These are phyloP conservation scores for Pseudopleuronectes americanus DNA, from an alignment of 2,797 vertebrate species.

Conservation along the genomic window DNA sequence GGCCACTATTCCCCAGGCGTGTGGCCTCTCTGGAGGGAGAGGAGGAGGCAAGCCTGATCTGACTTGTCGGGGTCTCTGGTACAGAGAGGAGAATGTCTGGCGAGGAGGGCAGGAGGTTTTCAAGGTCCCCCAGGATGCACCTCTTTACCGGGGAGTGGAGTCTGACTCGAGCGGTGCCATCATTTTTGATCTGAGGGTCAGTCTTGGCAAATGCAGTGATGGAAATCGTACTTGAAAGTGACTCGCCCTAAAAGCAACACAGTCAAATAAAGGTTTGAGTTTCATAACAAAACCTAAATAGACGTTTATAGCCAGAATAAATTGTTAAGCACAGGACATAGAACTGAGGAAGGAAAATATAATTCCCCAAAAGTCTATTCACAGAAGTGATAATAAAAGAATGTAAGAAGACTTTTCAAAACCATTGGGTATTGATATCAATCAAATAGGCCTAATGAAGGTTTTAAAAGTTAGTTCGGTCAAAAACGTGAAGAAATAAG, in stretches of 20 bases:
- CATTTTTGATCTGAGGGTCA: constrained; percentile 39
- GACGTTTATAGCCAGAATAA: neutral
- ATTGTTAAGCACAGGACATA: neutral
- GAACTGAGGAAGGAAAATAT: neutral
- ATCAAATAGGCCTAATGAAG: too few relatives aligned
- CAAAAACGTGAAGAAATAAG: too few relatives aligned
- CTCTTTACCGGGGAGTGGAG: constrained; percentile 55
- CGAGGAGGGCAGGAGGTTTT: constrained; percentile 65
- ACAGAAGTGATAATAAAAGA: too few relatives aligned
- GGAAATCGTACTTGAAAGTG: constrained; percentile 24
- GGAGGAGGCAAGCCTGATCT: constrained; percentile 47
- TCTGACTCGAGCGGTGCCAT: constrained; percentile 6
- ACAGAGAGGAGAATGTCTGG: constrained; percentile 67
- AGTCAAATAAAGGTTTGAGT: neutral
- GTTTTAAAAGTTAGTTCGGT: too few relatives aligned
- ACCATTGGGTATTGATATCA: too few relatives aligned
- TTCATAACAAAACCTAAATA: neutral
- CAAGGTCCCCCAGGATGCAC: constrained; percentile 55
- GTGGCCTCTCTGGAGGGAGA: constrained; percentile 18
- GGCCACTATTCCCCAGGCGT: neutral
- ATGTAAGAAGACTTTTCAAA: too few relatives aligned
- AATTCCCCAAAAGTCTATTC: too few relatives aligned
- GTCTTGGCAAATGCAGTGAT: constrained; percentile 10
- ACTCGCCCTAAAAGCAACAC: constrained; percentile 47
- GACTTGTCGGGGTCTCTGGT: constrained; percentile 77